phyloP scores from a whole-genome alignment of 2,888 invertebrate species.

The Luperina nickerlii region DNA sequence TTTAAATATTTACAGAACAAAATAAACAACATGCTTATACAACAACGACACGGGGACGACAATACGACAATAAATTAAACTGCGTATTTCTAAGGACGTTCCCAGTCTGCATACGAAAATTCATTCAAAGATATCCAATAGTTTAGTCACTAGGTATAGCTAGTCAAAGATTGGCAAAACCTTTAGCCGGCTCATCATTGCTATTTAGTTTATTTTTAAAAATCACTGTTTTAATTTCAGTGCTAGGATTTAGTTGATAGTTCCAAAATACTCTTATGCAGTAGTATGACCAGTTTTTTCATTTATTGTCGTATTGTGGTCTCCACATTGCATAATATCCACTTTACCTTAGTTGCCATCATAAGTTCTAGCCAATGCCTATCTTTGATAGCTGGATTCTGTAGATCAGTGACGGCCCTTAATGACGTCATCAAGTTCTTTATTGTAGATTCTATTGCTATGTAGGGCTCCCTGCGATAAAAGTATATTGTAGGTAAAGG shows the following conservation, averaged over 20 bases:
- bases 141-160: neutral
- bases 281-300: neutral
- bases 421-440: constrained; percentile 98
- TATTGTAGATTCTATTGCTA: constrained; percentile 94
- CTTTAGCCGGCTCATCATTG: neutral
- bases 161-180: neutral
- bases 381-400: constrained; percentile 98
- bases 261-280: neutral
- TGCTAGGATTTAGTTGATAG: neutral
- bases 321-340: neutral
- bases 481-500: neutral
- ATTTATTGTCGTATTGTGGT: neutral
- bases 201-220: neutral
- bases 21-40: constrained; percentile 16
- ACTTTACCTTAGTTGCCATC: constrained; percentile 95
- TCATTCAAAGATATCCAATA: neutral
- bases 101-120: neutral
- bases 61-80: neutral
- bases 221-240: neutral
- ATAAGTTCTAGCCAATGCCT: constrained; percentile 98
- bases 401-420: constrained; percentile 97
- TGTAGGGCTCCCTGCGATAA: constrained; percentile 93
- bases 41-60: neutral
- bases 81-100: neutral
- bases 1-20: constrained; percentile 50